Evolutionary conservation across 1,140 invertebrate species (phyloP), one percentile per base, ranked within the genome.

Genomic region (Ectropis grisescens): DNA sequence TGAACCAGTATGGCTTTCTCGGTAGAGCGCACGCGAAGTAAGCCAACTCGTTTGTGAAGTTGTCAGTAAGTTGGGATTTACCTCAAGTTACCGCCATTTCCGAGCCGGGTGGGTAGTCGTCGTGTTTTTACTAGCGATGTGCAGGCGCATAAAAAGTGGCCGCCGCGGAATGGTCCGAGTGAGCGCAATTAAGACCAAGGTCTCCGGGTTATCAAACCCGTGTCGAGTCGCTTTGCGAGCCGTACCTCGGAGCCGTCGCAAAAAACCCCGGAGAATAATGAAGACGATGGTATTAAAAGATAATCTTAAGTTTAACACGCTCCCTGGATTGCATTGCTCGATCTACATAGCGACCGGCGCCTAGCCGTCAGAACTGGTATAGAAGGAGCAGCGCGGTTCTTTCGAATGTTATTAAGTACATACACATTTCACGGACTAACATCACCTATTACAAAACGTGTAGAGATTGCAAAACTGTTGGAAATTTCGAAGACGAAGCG

Each of bases 161-260:
- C 75, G 47, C 65, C 58, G 72, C 59, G 58, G 70, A 78, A 67
- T 78, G 65, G 75, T 67, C 70, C 61, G 75, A 64, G 70, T 58
- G 61, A 69, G 61, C 71, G 71, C 72, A 80, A 80, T 80, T 80
- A 80, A 80, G 70, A 78, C 72, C 72, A 80, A 78, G 72, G 75
- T 80, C 75, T 74, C 51, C 72, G 58, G 75, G 75, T 80, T 80
- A 80, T 80, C 75, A 80, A 80, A 80, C 75, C 57, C 70, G 60
- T 59, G 70, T 60, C 64, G 60, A 61, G 58, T 65, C 47, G 54
- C 50, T 50, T 43, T 53, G 53, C 55, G 51, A 41, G 61, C 64
- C 66, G 70, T 62, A 61, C 66, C 71, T 72, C 64, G 56, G 33
- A 61, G 65, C 59, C 57, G 52, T 55, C 53, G 67, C 69, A 76